Percentiles rank a stretch among this genome's conserved stretches.
Evolutionary conservation across 1,140 invertebrate species (phyloP).

Genomic region (Idris sp.): DNA sequence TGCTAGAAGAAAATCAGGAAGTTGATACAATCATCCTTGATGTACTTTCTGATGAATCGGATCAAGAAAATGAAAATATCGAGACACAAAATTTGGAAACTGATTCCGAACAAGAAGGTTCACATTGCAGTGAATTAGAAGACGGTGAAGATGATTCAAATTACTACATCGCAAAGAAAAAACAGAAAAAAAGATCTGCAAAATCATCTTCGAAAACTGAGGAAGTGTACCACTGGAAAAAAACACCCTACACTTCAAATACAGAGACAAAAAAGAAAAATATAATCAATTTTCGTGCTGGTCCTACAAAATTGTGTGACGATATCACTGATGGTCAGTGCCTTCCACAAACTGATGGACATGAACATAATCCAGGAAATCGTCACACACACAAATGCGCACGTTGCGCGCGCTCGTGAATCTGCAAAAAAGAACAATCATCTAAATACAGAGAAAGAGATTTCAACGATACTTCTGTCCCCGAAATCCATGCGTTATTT

Average conservation of each 20-base stretch:
- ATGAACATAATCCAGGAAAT: background rate
- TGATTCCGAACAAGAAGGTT: slow-evolving; percentile 3
- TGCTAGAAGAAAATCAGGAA: background rate
- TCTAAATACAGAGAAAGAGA: background rate
- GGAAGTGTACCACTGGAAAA: background rate
- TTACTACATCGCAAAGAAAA: background rate
- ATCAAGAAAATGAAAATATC: background rate
- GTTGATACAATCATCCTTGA: background rate
- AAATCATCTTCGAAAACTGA: background rate
- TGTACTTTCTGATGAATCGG: background rate
- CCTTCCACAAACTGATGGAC: background rate
- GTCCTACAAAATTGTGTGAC: background rate
- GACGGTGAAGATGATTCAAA: background rate
- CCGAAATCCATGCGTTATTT: too few species aligned
- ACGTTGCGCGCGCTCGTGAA: background rate
- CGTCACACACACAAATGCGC: background rate
- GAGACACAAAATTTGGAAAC: background rate
- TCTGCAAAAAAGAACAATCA: background rate
- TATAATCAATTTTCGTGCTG: background rate
- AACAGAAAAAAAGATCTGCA: background rate
- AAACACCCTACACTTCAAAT: background rate
- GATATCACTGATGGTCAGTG: slow-evolving; percentile 1
- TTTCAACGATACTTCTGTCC: too few species aligned
- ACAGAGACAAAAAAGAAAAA: background rate
- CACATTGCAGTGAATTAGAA: background rate